Percentiles rank a stretch among this genome's conserved stretches.
Evolutionary conservation across 2,797 vertebrate species (phyloP).

Genomic region (Poecilia wingei): DNA sequence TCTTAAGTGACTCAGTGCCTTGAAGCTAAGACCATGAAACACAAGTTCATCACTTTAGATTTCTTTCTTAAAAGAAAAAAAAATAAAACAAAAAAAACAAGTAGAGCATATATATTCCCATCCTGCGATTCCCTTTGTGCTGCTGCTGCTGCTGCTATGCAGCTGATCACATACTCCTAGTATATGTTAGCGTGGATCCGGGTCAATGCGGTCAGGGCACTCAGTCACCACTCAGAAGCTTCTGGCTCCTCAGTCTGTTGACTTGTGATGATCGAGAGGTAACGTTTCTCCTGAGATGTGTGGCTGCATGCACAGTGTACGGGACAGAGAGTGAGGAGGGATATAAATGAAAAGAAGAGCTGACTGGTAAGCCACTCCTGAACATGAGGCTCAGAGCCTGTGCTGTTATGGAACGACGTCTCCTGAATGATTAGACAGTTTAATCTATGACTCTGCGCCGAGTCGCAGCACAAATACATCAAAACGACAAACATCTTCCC

Average conservation of each 20-base stretch:
- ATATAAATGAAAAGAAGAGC: constrained; percentile 30
- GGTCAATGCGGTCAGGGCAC: constrained; percentile 68
- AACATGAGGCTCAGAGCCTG: constrained; percentile 19
- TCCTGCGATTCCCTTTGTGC: constrained; percentile 14
- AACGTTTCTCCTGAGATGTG: constrained; percentile 73
- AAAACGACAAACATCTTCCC: constrained; percentile 7
- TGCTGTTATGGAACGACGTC: neutral
- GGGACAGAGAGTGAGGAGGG: neutral
- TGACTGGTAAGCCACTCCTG: constrained; percentile 13
- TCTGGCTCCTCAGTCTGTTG: constrained; percentile 79
- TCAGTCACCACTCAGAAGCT: constrained; percentile 76
- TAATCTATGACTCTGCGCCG: neutral
- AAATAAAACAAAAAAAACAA: neutral
- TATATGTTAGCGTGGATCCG: constrained; percentile 25
- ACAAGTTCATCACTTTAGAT: constrained; percentile 7
- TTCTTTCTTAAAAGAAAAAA: neutral
- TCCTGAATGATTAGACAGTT: neutral
- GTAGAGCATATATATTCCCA: neutral
- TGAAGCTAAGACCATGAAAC: constrained; percentile 31
- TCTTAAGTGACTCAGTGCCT: constrained; percentile 68
- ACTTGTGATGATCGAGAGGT: constrained; percentile 83
- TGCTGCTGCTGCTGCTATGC: constrained; percentile 4
- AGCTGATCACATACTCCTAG: constrained; percentile 21
- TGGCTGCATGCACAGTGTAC: constrained; percentile 54
- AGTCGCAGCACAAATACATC: constrained; percentile 16